Conservation (phyloP, 2,888 invertebrate genomes). For the Gymnocheta viridis region DNA sequence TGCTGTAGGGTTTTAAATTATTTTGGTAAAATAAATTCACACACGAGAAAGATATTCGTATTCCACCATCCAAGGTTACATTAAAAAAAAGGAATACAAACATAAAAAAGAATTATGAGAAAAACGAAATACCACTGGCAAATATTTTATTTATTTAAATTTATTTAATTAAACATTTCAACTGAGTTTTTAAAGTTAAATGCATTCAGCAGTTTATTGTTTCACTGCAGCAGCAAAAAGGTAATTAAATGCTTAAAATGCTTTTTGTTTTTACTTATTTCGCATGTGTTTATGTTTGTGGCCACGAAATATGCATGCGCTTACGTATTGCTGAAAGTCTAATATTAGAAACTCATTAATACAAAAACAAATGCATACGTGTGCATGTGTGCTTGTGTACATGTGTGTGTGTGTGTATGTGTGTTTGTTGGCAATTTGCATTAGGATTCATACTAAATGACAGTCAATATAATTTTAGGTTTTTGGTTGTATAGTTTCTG, state of each 20-base stretch:
- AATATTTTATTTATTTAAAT: not conserved
- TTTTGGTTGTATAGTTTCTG: conserved; percentile 3
- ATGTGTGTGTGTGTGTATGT: not conserved
- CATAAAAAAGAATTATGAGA: not conserved
- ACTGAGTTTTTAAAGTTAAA: conserved; percentile 5
- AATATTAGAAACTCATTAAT: not conserved
- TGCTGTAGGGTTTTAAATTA: not conserved
- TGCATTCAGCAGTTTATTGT: not conserved
- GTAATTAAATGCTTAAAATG: conserved; percentile 24
- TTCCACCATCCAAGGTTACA: conserved; percentile 14
- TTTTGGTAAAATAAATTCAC: not conserved
- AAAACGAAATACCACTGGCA: not conserved
- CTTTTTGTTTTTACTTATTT: not conserved
- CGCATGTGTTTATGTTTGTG: not conserved
- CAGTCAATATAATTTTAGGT: conserved; percentile 39
- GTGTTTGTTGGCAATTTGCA: conserved; percentile 4
- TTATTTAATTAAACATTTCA: conserved; percentile 42
- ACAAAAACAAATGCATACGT: not conserved
- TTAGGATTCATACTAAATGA: conserved; percentile 7
- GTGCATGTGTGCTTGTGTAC: not conserved
- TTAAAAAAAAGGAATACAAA: not conserved
- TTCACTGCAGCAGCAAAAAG: not conserved
- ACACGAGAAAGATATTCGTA: not conserved
- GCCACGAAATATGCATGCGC: no score
- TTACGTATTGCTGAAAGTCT: not conserved